A percentile compares a stretch with the other conserved stretches of the same genome.
phyloP scores from a whole-genome alignment of 2,113 vertebrate species.

The Spilogale gracilis region DNA sequence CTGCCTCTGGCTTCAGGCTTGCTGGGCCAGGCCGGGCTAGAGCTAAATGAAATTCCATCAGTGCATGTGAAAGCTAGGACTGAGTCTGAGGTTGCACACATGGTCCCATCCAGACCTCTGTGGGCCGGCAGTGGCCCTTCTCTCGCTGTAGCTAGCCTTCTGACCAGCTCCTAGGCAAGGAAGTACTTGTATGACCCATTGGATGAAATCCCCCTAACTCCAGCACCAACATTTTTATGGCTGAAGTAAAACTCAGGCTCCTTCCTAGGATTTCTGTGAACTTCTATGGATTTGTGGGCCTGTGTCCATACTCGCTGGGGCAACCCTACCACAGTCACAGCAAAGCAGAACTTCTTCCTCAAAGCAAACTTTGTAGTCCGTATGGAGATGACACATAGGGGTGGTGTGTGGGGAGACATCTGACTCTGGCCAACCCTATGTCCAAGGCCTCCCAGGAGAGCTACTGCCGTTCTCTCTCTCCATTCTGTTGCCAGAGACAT shows the following conservation, averaged over 20 bases:
- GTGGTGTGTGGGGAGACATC: too few relatives aligned
- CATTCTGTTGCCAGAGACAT: background rate
- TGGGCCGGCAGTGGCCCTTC: background rate
- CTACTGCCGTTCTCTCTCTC: background rate
- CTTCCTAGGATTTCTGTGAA: background rate
- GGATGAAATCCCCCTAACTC: background rate
- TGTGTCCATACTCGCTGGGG: background rate
- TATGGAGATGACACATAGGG: background rate
- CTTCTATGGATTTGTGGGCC: background rate
- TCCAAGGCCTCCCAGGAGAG: background rate
- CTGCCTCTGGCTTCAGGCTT: background rate
- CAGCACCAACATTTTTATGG: background rate
- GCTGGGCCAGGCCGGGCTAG: background rate
- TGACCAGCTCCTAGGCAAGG: conserved; percentile 16
- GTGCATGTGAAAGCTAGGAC: background rate
- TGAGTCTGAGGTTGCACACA: background rate
- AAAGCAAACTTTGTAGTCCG: background rate
- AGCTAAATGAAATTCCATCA: conserved; percentile 22
- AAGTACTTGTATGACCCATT: background rate
- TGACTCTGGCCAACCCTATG: background rate
- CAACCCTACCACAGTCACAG: background rate
- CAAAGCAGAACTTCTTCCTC: background rate
- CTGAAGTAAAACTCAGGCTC: background rate
- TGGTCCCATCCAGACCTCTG: background rate
- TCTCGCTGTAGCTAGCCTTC: background rate